Evolutionary conservation across 2,888 invertebrate genomes (phyloP).

Genomic region (Ophioninae sp.): DNA sequence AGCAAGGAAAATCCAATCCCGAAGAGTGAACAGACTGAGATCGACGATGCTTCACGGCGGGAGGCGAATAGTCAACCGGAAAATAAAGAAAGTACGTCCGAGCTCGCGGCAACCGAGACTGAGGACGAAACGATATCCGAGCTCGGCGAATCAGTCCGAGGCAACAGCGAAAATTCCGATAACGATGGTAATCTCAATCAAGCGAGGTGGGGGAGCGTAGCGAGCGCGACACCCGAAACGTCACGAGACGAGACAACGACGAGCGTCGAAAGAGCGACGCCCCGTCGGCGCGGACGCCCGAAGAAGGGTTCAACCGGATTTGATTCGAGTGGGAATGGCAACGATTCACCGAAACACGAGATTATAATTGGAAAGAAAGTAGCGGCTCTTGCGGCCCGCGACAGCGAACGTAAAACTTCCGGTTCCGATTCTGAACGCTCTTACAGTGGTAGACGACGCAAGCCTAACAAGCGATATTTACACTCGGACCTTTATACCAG

Average conservation of each 20-base stretch:
- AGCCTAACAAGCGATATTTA: slow-evolving; percentile 73
- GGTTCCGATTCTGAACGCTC: slow-evolving; percentile 75
- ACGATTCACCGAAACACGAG: slow-evolving; percentile 55
- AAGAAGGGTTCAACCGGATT: slow-evolving; percentile 64
- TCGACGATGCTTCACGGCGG: slow-evolving; percentile 64
- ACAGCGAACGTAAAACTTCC: slow-evolving; percentile 68
- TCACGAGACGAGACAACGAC: slow-evolving; percentile 35
- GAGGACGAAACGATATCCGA: slow-evolving; percentile 73
- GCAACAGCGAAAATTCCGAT: slow-evolving; percentile 71
- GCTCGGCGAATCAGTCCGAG: slow-evolving; percentile 68
- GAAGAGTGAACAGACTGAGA: slow-evolving; percentile 61
- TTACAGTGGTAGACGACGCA: slow-evolving; percentile 71
- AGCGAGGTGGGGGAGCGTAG: slow-evolving; percentile 33
- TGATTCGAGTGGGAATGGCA: slow-evolving; percentile 56
- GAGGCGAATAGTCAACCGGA: slow-evolving; percentile 30
- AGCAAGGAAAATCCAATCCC: background rate
- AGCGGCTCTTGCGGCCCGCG: slow-evolving; percentile 56
- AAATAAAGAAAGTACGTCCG: slow-evolving; percentile 26
- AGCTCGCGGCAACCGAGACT: slow-evolving; percentile 69
- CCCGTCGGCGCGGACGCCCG: slow-evolving; percentile 73
- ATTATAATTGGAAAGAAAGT: slow-evolving; percentile 42
- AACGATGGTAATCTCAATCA: slow-evolving; percentile 59
- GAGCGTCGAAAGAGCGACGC: slow-evolving; percentile 45
- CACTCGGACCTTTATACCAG: slow-evolving; percentile 70
- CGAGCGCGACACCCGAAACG: slow-evolving; percentile 17